These are phyloP conservation scores for Heteromyza rotundicornis DNA, from an alignment of 2,888 invertebrate genomes.

Conservation along the genomic window DNA sequence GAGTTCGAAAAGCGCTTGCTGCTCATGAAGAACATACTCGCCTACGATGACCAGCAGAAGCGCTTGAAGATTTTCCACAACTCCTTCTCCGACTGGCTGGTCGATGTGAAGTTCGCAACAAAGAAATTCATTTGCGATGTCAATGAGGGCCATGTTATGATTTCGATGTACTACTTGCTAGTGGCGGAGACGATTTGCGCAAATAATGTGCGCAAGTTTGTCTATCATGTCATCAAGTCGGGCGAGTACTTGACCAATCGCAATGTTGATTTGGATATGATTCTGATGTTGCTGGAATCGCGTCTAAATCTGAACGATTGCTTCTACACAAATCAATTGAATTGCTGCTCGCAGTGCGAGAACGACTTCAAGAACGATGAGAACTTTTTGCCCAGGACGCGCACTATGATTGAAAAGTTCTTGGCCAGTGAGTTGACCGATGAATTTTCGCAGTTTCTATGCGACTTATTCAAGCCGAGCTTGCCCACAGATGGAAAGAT, in stretches of 20 bases:
- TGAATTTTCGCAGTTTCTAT: slow-evolving; percentile 61
- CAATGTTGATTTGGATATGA: slow-evolving; percentile 58
- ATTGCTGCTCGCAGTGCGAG: slow-evolving; percentile 61
- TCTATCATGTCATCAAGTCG: slow-evolving; percentile 72
- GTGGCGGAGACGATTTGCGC: slow-evolving; percentile 73
- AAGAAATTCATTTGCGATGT: slow-evolving; percentile 90
- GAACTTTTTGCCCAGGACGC: slow-evolving; percentile 59
- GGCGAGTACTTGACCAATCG: slow-evolving; percentile 68
- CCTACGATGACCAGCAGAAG: slow-evolving; percentile 54
- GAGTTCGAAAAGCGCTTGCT: slow-evolving; percentile 82
- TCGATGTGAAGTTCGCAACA: slow-evolving; percentile 98
- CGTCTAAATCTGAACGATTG: slow-evolving; percentile 61
- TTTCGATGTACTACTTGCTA: slow-evolving; percentile 82
- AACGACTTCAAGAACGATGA: slow-evolving; percentile 59
- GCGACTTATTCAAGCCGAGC: slow-evolving; percentile 67
- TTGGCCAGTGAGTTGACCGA: slow-evolving; percentile 61
- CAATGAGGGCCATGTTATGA: slow-evolving; percentile 85
- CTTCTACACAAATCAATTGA: slow-evolving; percentile 64
- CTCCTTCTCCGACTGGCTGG: slow-evolving; percentile 92
- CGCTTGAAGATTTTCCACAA: slow-evolving; percentile 81
- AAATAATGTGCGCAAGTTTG: slow-evolving; percentile 77
- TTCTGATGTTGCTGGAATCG: slow-evolving; percentile 60
- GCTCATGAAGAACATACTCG: slow-evolving; percentile 69
- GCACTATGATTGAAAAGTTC: slow-evolving; percentile 59
- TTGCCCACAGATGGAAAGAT: slow-evolving; percentile 75